Base-by-base conservation (phyloP, 2,797 vertebrate species). In the Lacerta viridis region DNA sequence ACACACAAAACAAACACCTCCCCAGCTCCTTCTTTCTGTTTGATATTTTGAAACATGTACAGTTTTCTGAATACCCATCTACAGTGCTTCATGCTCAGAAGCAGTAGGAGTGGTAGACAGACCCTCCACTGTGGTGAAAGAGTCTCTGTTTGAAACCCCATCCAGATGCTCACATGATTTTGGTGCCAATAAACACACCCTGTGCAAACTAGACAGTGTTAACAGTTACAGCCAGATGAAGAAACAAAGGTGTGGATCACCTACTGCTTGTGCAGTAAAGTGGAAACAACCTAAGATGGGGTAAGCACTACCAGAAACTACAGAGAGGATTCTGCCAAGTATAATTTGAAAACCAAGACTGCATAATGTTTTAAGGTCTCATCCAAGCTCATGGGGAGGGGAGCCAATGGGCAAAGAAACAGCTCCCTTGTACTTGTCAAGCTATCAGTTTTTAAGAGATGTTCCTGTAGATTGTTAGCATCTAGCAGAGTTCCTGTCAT, bases 181-280 rank as follows among this genome's bases (percentile, higher is more conserved):
- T 55, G 61, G 71, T 59, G 72, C 84, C 61, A 85, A 82, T 82
- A 89, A 89, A 80, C 29, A 25, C 46, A 69, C 59, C 43, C 71
- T 66, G 20, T 41, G 76, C 76, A 82, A 82, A 76, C 71, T 75
- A 66, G 55, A 41, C 43, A 17, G 68, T 76, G 61, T 86, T 74
- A 82, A 76, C 75, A 61, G n/a, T n/a, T 15, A 78, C 71, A 29
- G 27, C 64, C 80, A 87, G 74, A 90, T 83, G 80, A 79, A 83
- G 36, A 71, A 83, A 72, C 80, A 46, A 72, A 90, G 88, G 50
- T 83, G 80, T 76, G 78, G 64, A 33, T 83, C 64, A 69, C 61
- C 84, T 61, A 83, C 33, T 77, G 80, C 85, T 90, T 86, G 80
- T 64, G 72, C 84, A 61, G 7, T 79, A 71, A 43, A 78, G 66